Evolutionary conservation across 1,140 invertebrate species (phyloP), one percentile per base, ranked within the genome.

Genomic region (Marisa cornuarietis): DNA sequence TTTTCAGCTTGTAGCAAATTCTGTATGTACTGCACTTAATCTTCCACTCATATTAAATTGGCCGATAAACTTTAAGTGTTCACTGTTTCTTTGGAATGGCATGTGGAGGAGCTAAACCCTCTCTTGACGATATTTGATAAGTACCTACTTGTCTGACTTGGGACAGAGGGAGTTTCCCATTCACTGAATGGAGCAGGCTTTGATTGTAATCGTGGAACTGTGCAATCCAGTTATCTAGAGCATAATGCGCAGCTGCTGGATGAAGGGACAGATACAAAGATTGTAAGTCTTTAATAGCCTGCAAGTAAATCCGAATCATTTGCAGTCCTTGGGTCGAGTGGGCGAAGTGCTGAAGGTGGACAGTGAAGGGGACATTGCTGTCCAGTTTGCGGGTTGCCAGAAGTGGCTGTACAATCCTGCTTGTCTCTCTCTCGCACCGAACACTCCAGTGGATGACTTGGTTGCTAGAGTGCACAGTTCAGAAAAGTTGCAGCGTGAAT

Each of bases 311-410:
- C 16, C 8, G 26, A 7, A 51, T 20, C 26, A 71, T 71, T 61
- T 72, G 11, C 49, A 87, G 86, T 75, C 76, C 8, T 61, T 86
- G 7, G 83, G 84, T 7, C 81, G 83, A 68, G 81, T 83, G 18
- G 87, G 84, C 13, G 82, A 85, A 66, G 83, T 86, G 26, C 82
- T 84, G 24, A 84, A 85, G 71, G 82, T 87, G 24, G 87, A 88
- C 62, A 82, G 80, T 22, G 87, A 88, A 79, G 87, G 87, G 16
- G 87, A 88, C 68, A 80, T 86, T 24, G 83, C 80, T 71, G 84
- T 88, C 13, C 71, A 81, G 20, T 63, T 74, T 58, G 81, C 85
- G 42, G 85, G 83, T 10, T 77, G 79, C 14, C 78, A 81, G 42
- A 82, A 81, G 6, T 88, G 82, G 81, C 80, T 85, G 20, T 88